Evolutionary conservation across 2,113 vertebrate genomes (phyloP), one percentile per base, ranked within the genome.

Genomic region (Psilopsiagon aymara): DNA sequence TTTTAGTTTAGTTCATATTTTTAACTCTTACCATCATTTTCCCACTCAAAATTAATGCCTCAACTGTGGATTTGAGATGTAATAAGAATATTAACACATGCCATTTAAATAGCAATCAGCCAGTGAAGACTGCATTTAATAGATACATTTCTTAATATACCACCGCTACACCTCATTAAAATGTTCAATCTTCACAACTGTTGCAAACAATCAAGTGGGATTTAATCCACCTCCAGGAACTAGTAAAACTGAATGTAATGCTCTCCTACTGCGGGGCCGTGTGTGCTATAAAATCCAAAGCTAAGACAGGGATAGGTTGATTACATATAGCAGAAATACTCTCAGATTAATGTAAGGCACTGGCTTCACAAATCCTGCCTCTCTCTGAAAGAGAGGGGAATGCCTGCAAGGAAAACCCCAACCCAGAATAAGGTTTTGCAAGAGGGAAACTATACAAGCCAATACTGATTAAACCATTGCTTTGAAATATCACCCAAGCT

Each of bases 91-190:
- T 97, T 96, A 96, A 92, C 76, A 95, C 55, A 74, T 80, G 37
- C 71, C 88, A 96, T 94, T n/a, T 67, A 82, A 91, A 82, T 67
- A 90, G 66, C 74, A 78, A 60, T 70, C 91, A 91, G 47, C 77
- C 74, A 78, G 55, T 76, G 60, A 51, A 62, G 86, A 78, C 81
- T 37, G 23, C 47, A 39, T 91, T 96, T 95, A 88, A 95, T 35
- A 94, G 84, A 86, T 52, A n/a, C 13, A 29, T 84, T 93, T 94
- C 74, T 92, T 88, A 89, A 71, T 75, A 66, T 82, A 87, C 52
- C 59, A 77, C 47, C 84, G 73, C 88, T 96, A 74, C 28, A 74
- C 43, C 68, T 97, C 92, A 96, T 96, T 92, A 96, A 97, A 95
- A 85, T 77, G 79, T 67, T 94, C 91, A 71, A 92, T 80, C 39